These are phyloP conservation scores for Clarias platycephalus DNA, from an alignment of 2,797 vertebrate species.

Conservation along the genomic window DNA sequence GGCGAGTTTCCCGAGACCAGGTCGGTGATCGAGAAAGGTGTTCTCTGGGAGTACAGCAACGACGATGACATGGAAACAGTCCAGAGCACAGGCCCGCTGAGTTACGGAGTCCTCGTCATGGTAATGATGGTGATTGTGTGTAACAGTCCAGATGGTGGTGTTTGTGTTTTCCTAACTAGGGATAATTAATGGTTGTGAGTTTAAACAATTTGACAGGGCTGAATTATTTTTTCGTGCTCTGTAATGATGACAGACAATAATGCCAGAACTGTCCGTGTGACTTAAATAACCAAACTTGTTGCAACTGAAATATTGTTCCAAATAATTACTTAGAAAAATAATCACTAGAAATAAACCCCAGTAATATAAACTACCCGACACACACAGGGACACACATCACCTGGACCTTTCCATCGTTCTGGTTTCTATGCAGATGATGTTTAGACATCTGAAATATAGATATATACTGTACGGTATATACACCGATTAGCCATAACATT, in stretches of 20 bases:
- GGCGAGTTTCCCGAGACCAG: slow-evolving; percentile 81
- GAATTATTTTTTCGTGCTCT: neutral
- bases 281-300: neutral
- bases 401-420: neutral
- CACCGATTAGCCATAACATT: too few relatives aligned
- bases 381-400: neutral
- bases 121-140: slow-evolving; percentile 30
- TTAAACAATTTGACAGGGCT: neutral
- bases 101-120: slow-evolving; percentile 58
- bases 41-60: slow-evolving; percentile 89
- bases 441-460: too few relatives aligned
- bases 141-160: slow-evolving; percentile 8
- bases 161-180: slow-evolving; percentile 16
- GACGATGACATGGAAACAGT: slow-evolving; percentile 83
- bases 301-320: neutral
- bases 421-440: neutral
- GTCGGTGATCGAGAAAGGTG: slow-evolving; percentile 86
- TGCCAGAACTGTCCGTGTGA: neutral
- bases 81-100: slow-evolving; percentile 86
- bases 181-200: slow-evolving; percentile 3
- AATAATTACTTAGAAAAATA: neutral
- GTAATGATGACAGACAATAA: neutral
- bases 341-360: neutral
- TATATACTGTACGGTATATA: too few relatives aligned
- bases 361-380: neutral